Percentiles rank a stretch among this genome's conserved stretches.
These are phyloP conservation scores for Oxyteleia sp. DNA, from an alignment of 2,888 invertebrate genomes.

Conservation along the genomic window DNA sequence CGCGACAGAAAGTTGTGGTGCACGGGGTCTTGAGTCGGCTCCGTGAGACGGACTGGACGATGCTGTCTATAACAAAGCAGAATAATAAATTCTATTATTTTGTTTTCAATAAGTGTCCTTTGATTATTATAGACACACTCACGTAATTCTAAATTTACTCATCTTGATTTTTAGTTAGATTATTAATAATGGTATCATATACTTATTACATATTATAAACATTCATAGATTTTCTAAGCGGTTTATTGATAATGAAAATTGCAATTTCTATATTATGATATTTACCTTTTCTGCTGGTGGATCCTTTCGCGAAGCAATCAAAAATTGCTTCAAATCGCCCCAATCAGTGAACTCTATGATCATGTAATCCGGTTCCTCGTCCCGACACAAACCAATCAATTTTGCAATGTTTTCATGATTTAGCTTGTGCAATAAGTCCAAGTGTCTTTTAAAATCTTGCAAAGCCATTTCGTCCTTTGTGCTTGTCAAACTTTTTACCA, in stretches of 20 bases:
- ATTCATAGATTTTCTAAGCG: no score
- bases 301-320: slow-evolving; percentile 89
- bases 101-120: not conserved
- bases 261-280: not conserved
- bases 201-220: no score
- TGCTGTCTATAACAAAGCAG: slow-evolving; percentile 31
- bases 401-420: slow-evolving; percentile 94
- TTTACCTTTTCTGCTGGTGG: slow-evolving; percentile 54
- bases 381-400: slow-evolving; percentile 94
- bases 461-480: slow-evolving; percentile 93
- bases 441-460: slow-evolving; percentile 95
- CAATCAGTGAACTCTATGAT: slow-evolving; percentile 97
- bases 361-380: slow-evolving; percentile 95
- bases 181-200: no score
- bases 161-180: not conserved
- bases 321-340: slow-evolving; percentile 97
- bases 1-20: slow-evolving; percentile 90
- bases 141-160: no score
- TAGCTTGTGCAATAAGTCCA: slow-evolving; percentile 95
- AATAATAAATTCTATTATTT: not conserved
- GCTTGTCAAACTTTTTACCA: slow-evolving; percentile 92
- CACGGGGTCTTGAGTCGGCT: slow-evolving; percentile 85
- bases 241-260: no score
- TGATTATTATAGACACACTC: no score
- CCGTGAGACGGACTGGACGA: slow-evolving; percentile 78